Percentiles rank a stretch among this genome's conserved stretches.
Evolutionary conservation across 30 jellyfish, hydroid and myxozoan genomes (phyloP).

Genomic region (Aurelia coerulea): DNA sequence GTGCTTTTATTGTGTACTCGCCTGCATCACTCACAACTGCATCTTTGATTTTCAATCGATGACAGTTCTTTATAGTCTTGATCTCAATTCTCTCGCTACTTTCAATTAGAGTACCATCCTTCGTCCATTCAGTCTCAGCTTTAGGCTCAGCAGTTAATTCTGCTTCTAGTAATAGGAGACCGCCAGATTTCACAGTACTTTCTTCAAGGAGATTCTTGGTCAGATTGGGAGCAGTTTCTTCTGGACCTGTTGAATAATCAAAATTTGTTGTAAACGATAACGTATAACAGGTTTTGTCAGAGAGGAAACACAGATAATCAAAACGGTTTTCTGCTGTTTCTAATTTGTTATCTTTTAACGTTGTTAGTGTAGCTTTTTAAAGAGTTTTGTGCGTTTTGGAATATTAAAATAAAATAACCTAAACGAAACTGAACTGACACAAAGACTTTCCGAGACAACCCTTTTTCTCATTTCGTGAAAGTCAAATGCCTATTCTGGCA

Average conservation of each 20-base stretch:
- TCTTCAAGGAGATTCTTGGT: constrained; percentile 50
- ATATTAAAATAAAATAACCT: too few relatives aligned
- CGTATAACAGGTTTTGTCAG: too few relatives aligned
- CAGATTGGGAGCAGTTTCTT: constrained; percentile 59
- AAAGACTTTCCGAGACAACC: too few relatives aligned
- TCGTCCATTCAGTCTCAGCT: constrained; percentile 82
- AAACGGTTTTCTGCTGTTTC: too few relatives aligned
- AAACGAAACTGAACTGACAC: too few relatives aligned
- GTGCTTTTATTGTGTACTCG: constrained; percentile 57
- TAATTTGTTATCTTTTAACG: too few relatives aligned
- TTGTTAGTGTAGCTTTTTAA: too few relatives aligned
- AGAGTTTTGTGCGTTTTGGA: too few relatives aligned
- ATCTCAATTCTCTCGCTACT: constrained; percentile 31
- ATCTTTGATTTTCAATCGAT: constrained; percentile 47
- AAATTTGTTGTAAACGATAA: too few relatives aligned
- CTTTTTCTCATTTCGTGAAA: too few relatives aligned
- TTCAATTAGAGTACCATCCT: constrained; percentile 43
- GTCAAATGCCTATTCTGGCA: too few relatives aligned
- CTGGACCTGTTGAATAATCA: constrained; percentile 55
- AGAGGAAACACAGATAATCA: too few relatives aligned
- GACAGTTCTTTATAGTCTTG: constrained; percentile 2
- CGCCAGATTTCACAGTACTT: constrained; percentile 39
- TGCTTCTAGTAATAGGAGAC: constrained; percentile 47
- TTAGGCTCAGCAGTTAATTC: constrained; percentile 71
- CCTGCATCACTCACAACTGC: constrained; percentile 64